Evolutionary conservation across 2,888 invertebrate species (phyloP).

Genomic region (Mythimna vitellina): DNA sequence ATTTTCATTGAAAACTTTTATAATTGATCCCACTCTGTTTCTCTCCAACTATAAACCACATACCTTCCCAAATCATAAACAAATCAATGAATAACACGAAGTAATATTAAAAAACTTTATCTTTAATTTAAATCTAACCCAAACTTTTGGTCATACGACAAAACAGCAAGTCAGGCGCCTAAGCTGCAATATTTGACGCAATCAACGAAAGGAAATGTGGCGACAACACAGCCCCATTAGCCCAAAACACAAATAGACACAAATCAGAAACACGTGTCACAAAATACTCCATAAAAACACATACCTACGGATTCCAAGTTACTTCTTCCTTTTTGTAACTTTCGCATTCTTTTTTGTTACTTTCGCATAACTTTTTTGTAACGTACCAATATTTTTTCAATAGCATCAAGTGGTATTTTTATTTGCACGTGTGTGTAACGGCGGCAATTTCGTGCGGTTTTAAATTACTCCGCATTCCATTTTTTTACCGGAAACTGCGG

Average conservation of each 20-base stretch:
- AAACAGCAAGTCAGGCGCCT: slow-evolving; percentile 65
- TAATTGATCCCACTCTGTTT: neutral
- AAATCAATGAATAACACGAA: neutral
- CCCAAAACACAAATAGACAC: slow-evolving; percentile 68
- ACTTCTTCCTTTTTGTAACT: slow-evolving; percentile 67
- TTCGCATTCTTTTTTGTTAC: slow-evolving; percentile 62
- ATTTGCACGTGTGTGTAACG: slow-evolving; percentile 85
- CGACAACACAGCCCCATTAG: slow-evolving; percentile 83
- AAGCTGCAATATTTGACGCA: slow-evolving; percentile 79
- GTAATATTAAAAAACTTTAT: slow-evolving; percentile 17
- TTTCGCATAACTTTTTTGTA: slow-evolving; percentile 56
- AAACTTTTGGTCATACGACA: slow-evolving; percentile 55
- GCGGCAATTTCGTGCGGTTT: slow-evolving; percentile 86
- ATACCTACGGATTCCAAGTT: slow-evolving; percentile 58
- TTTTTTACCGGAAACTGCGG: slow-evolving; percentile 86
- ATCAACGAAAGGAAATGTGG: slow-evolving; percentile 81
- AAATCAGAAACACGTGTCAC: slow-evolving; percentile 87
- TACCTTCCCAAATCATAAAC: neutral
- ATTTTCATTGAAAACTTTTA: no score
- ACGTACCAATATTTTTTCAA: slow-evolving; percentile 56
- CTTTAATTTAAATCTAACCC: slow-evolving; percentile 27
- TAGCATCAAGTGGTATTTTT: slow-evolving; percentile 75
- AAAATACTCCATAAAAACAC: slow-evolving; percentile 63
- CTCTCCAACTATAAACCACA: neutral
- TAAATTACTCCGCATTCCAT: slow-evolving; percentile 84